Evolutionary conservation across 2,888 invertebrate species (phyloP).

Genomic region (Eupithecia pulchellata): DNA sequence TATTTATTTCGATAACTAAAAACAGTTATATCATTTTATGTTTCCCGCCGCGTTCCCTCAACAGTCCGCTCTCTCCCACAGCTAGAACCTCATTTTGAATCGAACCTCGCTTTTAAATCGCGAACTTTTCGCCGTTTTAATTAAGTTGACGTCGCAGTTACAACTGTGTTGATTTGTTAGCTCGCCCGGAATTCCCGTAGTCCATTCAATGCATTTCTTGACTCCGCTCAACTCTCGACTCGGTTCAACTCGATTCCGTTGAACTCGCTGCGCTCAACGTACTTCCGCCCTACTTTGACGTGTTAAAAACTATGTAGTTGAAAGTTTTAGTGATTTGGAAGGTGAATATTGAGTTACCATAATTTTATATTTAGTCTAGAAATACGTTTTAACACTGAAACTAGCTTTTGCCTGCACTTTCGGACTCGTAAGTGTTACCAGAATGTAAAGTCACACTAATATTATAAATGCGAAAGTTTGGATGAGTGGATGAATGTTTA

Average conservation of each 20-base stretch:
- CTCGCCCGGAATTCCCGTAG: constrained; percentile 38
- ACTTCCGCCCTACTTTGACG: constrained; percentile 19
- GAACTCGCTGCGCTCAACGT: constrained; percentile 5
- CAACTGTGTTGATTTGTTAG: constrained; percentile 75
- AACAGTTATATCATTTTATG: too few relatives aligned
- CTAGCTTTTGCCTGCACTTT: not conserved
- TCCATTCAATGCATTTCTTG: constrained; percentile 44
- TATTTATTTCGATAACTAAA: too few relatives aligned
- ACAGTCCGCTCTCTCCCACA: not conserved
- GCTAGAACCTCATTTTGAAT: constrained; percentile 18
- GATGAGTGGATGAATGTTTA: too few relatives aligned
- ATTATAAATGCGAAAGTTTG: too few relatives aligned
- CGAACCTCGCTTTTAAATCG: constrained; percentile 69
- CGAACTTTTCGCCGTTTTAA: constrained; percentile 81
- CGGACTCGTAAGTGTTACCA: too few relatives aligned
- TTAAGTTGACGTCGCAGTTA: constrained; percentile 81
- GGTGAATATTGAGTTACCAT: not conserved
- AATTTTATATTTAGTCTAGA: not conserved
- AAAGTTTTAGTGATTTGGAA: constrained; percentile 15
- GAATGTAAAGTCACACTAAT: not conserved
- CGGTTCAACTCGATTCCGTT: constrained; percentile 12
- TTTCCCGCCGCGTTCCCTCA: not conserved
- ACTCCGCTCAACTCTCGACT: constrained; percentile 29
- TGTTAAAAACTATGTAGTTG: constrained; percentile 21
- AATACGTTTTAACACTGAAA: not conserved